Base-by-base conservation (phyloP, 2,797 vertebrate genomes). In the Fistularia commersonii region DNA sequence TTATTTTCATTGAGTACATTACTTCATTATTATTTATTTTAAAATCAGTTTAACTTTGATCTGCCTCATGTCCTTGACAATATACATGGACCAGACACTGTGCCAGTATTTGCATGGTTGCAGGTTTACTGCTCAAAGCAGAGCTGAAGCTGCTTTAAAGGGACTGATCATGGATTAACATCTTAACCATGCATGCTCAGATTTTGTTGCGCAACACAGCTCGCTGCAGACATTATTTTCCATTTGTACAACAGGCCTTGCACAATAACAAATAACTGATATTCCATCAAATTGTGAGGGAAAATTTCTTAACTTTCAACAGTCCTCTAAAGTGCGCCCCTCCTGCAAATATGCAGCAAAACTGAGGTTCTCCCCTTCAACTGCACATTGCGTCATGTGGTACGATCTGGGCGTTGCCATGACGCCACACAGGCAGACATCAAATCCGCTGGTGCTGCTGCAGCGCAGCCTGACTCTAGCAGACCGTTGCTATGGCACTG, bases 371-470 rank as follows among this genome's bases (percentile, higher is more conserved):
- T 32, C 54, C 40, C 6, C 15, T 45, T 64, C 46, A 35, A 14
- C 32, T 10, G 34, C 8, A 9, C 13, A 35, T 56, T 8, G 32
- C 4, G 9, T 61, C 40, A 72, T 60, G 43, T 76, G 55, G 63
- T 40, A 31, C 52, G 61, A 74, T 64, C 40, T 12, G 71, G 76
- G 66, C 66, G 69, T 83, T 76, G 72, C 61, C 70, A 68, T 72
- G 69, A 57, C 51, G 34, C 48, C 51, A 64, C 68, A 63, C 56
- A 72, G 66, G 61, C 69, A 68, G 59, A 75, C 63, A 72, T 41
- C 32, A 48, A 66, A 58, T 64, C 52, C 48, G 52, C 72, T 62
- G 69, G 57, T 50, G 48, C 60, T 8, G 53, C 65, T 58, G 64
- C 58, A 52, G 48, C 53, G 15, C 8, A 1, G 44, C 31, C 62